phyloP scores from a whole-genome alignment of 2,113 vertebrate species.

The Junco hyemalis region DNA sequence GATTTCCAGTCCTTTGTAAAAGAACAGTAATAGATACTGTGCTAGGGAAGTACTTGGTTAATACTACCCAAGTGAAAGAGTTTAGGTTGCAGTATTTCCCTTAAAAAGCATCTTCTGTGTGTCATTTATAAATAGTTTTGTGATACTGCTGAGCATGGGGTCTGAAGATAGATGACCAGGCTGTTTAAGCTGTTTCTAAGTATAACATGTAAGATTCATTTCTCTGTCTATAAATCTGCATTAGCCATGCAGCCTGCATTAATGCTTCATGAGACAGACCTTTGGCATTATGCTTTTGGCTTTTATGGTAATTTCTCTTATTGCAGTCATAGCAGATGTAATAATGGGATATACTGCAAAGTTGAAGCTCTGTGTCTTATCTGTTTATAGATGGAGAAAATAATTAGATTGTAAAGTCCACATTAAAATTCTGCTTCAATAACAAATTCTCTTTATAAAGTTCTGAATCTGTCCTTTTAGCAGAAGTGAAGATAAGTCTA shows the following conservation, averaged over 20 bases:
- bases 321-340: neutral
- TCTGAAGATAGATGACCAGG: constrained; percentile 37
- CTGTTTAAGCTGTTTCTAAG: constrained; percentile 61
- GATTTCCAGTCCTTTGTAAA: neutral
- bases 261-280: constrained; percentile 8
- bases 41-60: neutral
- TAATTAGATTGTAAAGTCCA: neutral
- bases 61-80: neutral
- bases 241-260: constrained; percentile 19
- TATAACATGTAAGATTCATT: constrained; percentile 46
- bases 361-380: neutral
- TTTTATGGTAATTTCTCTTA: constrained; percentile 23
- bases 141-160: constrained; percentile 37
- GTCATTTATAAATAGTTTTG: constrained; percentile 44
- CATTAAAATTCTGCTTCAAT: neutral
- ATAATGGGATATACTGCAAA: neutral
- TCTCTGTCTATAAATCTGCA: constrained; percentile 39
- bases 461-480: neutral
- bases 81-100: neutral
- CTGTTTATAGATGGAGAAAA: neutral
- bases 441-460: neutral
- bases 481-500: neutral
- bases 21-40: neutral
- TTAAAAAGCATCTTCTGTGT: neutral
- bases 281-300: neutral